These are phyloP conservation scores for Drosophila siamana DNA, from an alignment of 2,888 invertebrate genomes.

Conservation along the genomic window DNA sequence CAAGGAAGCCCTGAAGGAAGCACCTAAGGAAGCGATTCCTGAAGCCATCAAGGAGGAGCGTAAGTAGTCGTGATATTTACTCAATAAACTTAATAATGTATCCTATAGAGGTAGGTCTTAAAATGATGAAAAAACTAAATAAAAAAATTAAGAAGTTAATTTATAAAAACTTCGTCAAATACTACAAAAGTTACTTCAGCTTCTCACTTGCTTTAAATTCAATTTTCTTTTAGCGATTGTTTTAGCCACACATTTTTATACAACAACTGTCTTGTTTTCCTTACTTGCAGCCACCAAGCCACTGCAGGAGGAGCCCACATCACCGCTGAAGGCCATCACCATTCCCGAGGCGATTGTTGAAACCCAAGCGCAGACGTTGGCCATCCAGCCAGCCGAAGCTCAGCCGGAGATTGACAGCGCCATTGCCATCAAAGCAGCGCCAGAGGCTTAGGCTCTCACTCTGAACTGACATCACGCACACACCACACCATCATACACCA, in stretches of 20 bases:
- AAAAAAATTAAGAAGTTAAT: too few species aligned
- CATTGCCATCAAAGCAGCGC: constrained; percentile 35
- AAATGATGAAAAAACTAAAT: too few species aligned
- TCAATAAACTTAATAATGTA: not conserved
- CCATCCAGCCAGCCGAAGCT: constrained; percentile 38
- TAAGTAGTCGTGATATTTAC: constrained; percentile 36
- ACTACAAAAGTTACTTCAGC: too few species aligned
- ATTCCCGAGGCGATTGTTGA: constrained; percentile 28
- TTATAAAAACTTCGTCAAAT: too few species aligned
- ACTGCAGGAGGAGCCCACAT: constrained; percentile 39
- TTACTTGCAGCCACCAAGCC: constrained; percentile 13
- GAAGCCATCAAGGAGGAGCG: constrained; percentile 48
- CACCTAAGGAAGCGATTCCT: constrained; percentile 14
- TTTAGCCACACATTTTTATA: too few species aligned
- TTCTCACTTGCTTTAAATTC: too few species aligned
- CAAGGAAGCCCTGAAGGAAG: constrained; percentile 43
- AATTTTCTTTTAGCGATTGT: too few species aligned
- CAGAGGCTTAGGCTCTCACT: constrained; percentile 40
- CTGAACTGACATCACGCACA: constrained; percentile 22
- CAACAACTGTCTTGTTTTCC: not conserved
- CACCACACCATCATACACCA: constrained; percentile 32
- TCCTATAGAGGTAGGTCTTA: too few species aligned
- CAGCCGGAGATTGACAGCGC: constrained; percentile 46
- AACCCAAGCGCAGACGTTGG: constrained; percentile 30
- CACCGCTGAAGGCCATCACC: constrained; percentile 38